Evolutionary conservation across 2,797 vertebrate genomes (phyloP).

Genomic region (Clarias laeviceps): DNA sequence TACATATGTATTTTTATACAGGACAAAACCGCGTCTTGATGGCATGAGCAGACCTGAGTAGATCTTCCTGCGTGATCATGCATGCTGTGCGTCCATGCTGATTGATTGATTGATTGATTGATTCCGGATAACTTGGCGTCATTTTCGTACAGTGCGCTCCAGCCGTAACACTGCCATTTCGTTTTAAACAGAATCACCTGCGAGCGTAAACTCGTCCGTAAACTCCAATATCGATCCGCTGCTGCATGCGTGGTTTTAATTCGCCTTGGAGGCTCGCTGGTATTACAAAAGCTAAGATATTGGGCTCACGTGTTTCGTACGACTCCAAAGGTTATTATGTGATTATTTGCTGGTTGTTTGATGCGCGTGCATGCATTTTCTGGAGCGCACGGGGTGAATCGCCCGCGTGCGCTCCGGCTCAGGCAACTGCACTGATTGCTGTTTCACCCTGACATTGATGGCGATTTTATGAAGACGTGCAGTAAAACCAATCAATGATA

Average conservation of each 20-base stretch:
- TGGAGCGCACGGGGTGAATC: not conserved
- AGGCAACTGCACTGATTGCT: not conserved
- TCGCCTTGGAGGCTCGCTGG: not conserved
- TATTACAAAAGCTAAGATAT: not conserved
- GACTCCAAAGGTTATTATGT: constrained; percentile 6
- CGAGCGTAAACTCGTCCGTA: not conserved
- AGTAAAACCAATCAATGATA: not conserved
- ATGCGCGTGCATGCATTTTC: not conserved
- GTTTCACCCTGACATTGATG: not conserved
- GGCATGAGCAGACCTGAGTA: not conserved
- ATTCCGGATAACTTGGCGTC: not conserved
- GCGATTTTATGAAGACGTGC: not conserved
- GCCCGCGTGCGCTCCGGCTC: not conserved
- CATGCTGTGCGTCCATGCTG: not conserved
- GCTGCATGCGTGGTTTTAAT: not conserved
- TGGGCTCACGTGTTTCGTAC: constrained; percentile 4
- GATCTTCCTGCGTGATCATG: not conserved
- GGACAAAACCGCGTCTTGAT: not conserved
- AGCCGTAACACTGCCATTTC: not conserved
- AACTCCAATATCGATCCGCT: constrained; percentile 14
- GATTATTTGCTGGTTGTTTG: not conserved
- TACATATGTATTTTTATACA: not conserved
- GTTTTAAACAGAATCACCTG: constrained; percentile 10
- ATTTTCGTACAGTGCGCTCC: not conserved
- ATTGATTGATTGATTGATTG: not conserved